Evolutionary conservation across 2,888 invertebrate species (phyloP).

Genomic region (Deilephila porcellus): DNA sequence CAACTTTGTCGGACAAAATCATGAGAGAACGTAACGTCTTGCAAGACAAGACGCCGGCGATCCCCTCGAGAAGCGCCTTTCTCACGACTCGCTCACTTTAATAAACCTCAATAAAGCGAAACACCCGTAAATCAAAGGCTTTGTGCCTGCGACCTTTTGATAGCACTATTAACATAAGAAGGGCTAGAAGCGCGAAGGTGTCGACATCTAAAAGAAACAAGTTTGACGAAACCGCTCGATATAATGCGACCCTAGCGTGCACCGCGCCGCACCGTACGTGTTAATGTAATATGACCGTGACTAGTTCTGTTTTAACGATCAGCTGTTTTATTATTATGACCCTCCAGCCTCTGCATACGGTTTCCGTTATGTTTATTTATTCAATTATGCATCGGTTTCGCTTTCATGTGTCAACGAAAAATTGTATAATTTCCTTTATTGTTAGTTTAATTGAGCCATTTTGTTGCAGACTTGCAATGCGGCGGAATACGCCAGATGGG

Average conservation of each 20-base stretch:
- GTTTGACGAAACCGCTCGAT: conserved; percentile 56
- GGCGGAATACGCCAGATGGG: conserved; percentile 89
- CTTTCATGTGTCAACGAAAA: conserved; percentile 51
- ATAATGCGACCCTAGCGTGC: conserved; percentile 24
- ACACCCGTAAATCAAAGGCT: conserved; percentile 80
- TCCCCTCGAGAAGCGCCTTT: conserved; percentile 69
- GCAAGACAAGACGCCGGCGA: conserved; percentile 64
- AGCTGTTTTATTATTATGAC: conserved; percentile 59
- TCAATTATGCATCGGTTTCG: conserved; percentile 33
- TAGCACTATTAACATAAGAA: conserved; percentile 76
- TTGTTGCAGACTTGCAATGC: conserved; percentile 88
- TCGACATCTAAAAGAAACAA: conserved; percentile 77
- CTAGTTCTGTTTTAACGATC: conserved; percentile 57
- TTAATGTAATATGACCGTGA: conserved; percentile 58
- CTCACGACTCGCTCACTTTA: conserved; percentile 78
- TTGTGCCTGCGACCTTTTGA: conserved; percentile 76
- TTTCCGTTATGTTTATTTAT: conserved; percentile 48
- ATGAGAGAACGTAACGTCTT: conserved; percentile 56
- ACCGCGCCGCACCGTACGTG: conserved; percentile 45
- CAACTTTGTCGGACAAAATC: neutral
- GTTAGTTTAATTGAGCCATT: conserved; percentile 44
- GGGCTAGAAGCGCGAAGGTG: conserved; percentile 81
- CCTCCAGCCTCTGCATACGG: conserved; percentile 49
- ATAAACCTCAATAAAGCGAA: conserved; percentile 75
- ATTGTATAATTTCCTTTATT: conserved; percentile 45